phyloP scores from a whole-genome alignment of 2,888 invertebrate species.

The Volucella inanis region DNA sequence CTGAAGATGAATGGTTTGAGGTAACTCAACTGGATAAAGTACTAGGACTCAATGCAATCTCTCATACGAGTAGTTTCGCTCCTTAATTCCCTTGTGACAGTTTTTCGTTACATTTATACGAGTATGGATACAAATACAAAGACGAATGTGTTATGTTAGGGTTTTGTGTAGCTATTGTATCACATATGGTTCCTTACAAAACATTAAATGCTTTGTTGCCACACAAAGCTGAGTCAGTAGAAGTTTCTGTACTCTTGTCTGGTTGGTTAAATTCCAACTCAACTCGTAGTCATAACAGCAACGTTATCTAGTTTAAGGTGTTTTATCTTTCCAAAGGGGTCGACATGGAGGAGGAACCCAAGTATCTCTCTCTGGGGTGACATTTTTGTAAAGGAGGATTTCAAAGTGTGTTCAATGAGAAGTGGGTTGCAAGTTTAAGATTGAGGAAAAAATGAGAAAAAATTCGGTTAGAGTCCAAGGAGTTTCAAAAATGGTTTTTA shows the following conservation, averaged over 20 bases:
- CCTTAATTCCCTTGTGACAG: constrained; percentile 58
- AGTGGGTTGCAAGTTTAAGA: background rate
- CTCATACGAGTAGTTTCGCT: constrained; percentile 43
- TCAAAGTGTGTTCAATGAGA: background rate
- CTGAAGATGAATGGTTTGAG: constrained; percentile 4
- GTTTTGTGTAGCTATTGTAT: constrained; percentile 7
- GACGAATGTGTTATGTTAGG: constrained; percentile 1
- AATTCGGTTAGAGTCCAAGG: background rate
- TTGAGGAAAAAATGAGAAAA: constrained; percentile 9
- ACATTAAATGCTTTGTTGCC: constrained; percentile 48
- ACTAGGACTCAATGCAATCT: constrained; percentile 55
- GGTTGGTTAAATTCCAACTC: constrained; percentile 3
- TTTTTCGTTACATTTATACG: constrained; percentile 1
- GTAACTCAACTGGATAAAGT: constrained; percentile 23
- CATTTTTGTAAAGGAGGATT: constrained; percentile 9
- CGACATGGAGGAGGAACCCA: background rate
- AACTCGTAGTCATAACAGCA: constrained; percentile 14
- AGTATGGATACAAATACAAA: constrained; percentile 22
- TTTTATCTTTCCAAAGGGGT: background rate
- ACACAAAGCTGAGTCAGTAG: constrained; percentile 9
- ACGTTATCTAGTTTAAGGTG: constrained; percentile 26
- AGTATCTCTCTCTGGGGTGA: constrained; percentile 6
- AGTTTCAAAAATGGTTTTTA: background rate
- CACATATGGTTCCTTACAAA: constrained; percentile 19
- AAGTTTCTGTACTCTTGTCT: constrained; percentile 1